phyloP scores from a whole-genome alignment of 2,888 invertebrate species.

The Lottia scabra region DNA sequence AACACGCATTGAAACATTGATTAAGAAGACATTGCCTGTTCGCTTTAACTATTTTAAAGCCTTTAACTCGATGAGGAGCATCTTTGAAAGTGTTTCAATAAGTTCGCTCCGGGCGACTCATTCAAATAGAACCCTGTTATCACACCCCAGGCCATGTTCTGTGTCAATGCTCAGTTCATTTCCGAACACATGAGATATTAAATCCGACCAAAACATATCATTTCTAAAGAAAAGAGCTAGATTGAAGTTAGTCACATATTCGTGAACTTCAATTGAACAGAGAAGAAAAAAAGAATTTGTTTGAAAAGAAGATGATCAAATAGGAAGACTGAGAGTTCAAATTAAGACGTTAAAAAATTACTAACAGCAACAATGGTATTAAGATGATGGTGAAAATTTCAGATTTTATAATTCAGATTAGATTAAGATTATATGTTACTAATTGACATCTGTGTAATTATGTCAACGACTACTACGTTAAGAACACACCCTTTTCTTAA shows the following conservation, averaged over 20 bases:
- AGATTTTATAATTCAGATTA: no score
- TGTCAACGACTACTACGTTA: no score
- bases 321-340: no score
- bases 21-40: slow-evolving; percentile 16
- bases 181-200: slow-evolving; percentile 18
- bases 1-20: slow-evolving; percentile 13
- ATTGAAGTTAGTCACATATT: slow-evolving; percentile 2
- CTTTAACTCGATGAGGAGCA: slow-evolving; percentile 12
- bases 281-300: no score
- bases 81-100: slow-evolving; percentile 18
- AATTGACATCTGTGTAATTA: no score
- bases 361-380: no score
- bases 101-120: slow-evolving; percentile 9
- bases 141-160: slow-evolving; percentile 1
- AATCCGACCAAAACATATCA: slow-evolving; percentile 19
- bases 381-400: no score
- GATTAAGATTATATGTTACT: no score
- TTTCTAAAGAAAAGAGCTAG: slow-evolving; percentile 20
- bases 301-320: no score
- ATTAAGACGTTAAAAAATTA: no score
- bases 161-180: slow-evolving; percentile 18
- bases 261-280: no score
- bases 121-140: slow-evolving; percentile 6
- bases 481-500: no score
- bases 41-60: slow-evolving; percentile 12